A percentile compares a stretch with the other conserved stretches of the same genome.
phyloP scores from a whole-genome alignment of 2,797 vertebrate genomes.

The Galaxias olidus region DNA sequence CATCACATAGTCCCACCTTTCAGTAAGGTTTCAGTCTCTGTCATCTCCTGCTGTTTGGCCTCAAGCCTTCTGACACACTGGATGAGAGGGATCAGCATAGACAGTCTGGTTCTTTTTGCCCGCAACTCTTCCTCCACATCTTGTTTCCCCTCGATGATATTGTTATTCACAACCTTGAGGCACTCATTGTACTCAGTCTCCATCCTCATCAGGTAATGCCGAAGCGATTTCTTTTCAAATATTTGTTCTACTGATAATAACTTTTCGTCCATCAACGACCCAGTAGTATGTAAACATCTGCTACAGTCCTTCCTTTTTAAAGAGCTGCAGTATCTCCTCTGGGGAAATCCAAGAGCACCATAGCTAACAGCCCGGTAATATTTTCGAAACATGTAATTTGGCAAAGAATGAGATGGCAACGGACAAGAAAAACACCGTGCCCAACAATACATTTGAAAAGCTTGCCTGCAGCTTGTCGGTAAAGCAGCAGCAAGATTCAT shows the following conservation, averaged over 20 bases:
- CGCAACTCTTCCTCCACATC: constrained; percentile 53
- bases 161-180: constrained; percentile 42
- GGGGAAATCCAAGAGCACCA: not conserved
- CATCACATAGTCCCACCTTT: constrained; percentile 58
- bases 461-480: too few relatives aligned
- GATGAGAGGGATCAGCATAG: constrained; percentile 66
- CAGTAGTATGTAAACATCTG: constrained; percentile 53
- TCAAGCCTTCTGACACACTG: constrained; percentile 70
- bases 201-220: constrained; percentile 60
- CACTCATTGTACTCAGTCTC: constrained; percentile 65
- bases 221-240: constrained; percentile 66
- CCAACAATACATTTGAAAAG: too few relatives aligned
- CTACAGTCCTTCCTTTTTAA: too few relatives aligned
- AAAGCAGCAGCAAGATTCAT: too few relatives aligned
- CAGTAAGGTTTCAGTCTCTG: constrained; percentile 77
- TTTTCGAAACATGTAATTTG: too few relatives aligned
- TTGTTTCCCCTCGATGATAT: constrained; percentile 28
- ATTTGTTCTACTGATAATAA: constrained; percentile 69
- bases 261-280: constrained; percentile 40
- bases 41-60: constrained; percentile 77
- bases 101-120: constrained; percentile 54
- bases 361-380: not conserved
- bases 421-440: too few relatives aligned
- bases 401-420: too few relatives aligned
- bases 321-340: not conserved